Evolutionary conservation across 92 coral and sea anemone species (phyloP).

Genomic region (Parazoanthus swiftii): DNA sequence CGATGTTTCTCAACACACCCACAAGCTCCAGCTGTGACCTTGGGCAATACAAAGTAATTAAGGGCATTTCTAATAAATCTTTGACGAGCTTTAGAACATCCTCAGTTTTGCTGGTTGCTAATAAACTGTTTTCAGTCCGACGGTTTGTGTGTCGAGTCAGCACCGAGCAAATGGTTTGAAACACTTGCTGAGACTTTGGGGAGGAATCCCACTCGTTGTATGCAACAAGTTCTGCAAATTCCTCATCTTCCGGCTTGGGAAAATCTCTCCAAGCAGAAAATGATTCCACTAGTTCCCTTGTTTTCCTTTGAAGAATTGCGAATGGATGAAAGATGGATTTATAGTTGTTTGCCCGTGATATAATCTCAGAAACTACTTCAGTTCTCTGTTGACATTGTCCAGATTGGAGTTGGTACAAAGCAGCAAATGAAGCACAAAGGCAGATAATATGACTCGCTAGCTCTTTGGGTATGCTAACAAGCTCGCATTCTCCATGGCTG

Average conservation of each 20-base stretch:
- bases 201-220: too few species aligned
- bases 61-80: too few species aligned
- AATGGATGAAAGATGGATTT: conserved; percentile 78
- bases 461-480: conserved; percentile 55
- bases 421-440: conserved; percentile 73
- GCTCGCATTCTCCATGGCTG: conserved; percentile 89
- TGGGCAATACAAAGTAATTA: too few species aligned
- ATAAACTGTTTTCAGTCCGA: too few species aligned
- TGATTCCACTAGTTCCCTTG: conserved; percentile 34
- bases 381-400: not conserved
- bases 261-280: conserved; percentile 56
- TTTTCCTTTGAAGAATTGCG: conserved; percentile 53
- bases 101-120: too few species aligned
- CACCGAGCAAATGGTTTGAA: too few species aligned
- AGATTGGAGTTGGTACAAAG: conserved; percentile 33
- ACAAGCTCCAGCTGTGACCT: too few species aligned
- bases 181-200: too few species aligned
- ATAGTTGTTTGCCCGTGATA: conserved; percentile 51
- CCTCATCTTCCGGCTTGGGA: conserved; percentile 55
- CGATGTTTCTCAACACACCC: too few species aligned
- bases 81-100: too few species aligned
- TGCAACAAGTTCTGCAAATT: too few species aligned
- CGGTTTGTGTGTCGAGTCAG: too few species aligned
- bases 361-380: conserved; percentile 37
- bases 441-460: conserved; percentile 77